phyloP scores from a whole-genome alignment of 1,140 invertebrate species.

The Andricus grossulariae region DNA sequence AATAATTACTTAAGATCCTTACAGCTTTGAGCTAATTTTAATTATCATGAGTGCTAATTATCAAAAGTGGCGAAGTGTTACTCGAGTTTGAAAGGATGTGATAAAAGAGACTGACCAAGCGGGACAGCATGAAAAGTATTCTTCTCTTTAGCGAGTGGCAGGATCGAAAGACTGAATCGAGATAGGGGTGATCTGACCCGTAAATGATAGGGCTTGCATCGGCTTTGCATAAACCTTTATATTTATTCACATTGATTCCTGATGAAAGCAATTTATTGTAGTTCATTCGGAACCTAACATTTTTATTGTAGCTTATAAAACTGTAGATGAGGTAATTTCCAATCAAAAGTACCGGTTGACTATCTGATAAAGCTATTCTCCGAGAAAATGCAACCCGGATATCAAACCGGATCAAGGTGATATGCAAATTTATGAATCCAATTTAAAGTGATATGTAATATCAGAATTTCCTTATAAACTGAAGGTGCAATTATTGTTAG shows the following conservation, averaged over 20 bases:
- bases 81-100: neutral
- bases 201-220: slow-evolving; percentile 7
- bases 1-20: neutral
- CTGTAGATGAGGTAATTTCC: neutral
- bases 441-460: neutral
- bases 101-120: neutral
- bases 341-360: neutral
- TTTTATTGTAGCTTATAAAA: neutral
- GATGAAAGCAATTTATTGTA: neutral
- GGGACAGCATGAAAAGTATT: neutral
- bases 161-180: slow-evolving; percentile 7
- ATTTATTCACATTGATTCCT: neutral
- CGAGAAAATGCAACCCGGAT: neutral
- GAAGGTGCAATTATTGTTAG: neutral
- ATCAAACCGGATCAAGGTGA: neutral
- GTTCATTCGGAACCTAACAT: neutral
- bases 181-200: slow-evolving; percentile 5
- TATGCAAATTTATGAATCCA: slow-evolving; percentile 17
- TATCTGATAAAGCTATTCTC: neutral
- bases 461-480: neutral
- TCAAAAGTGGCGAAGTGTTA: neutral
- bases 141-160: neutral
- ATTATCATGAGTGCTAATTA: neutral
- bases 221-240: slow-evolving; percentile 18
- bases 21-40: neutral